Evolutionary conservation across 2,113 vertebrate genomes (phyloP), one percentile per base, ranked within the genome.

Genomic region (Colaptes auratus): DNA sequence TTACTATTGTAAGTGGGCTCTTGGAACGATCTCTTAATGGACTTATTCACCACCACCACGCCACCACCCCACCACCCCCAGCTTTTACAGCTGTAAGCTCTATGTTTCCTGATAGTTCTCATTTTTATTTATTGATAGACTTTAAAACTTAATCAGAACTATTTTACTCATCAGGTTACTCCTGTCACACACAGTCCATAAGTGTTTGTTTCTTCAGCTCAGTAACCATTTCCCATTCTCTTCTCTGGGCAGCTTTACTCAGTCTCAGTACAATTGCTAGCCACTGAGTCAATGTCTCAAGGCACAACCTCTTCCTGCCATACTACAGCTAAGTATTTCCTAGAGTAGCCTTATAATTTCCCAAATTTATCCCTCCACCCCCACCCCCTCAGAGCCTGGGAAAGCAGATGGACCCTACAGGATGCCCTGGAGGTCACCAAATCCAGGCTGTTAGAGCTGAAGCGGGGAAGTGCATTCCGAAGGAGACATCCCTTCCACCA

Each of bases 1-100:
- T 33, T 93, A 84, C 66, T 76, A 82, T 87, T 96, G 93, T 89
- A 93, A 93, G 56, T 74, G 30, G 21, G 63, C 60, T 89, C 74
- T 82, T 95, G 59, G 75, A 90, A 53, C 63, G 77, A 63, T 59
- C 74, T 35, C 2, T 15, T 86, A 82, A 82, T 36, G 70, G 70
- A 81, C 15, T 85, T 59, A 21, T 64, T 60, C 4, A 9, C 6
- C 20, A 53, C 21, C 2, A 1, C 53, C 15, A 48, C 48, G 10
- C 21, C n/a, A n/a, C n/a, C n/a, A n/a, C n/a, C n/a, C n/a, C n/a
- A n/a, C n/a, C 20, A 21, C 48, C 48, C 42, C 48, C 48, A 50
- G 48, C 21, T 60, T 66, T 89, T 91, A 63, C 1, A 2, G 35
- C 56, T 2, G 0, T 58, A 60, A 96, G 58, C 58, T 83, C 88